Evolutionary conservation across 37 sponge, comb jelly and placozoan species (phyloP).

Genomic region (Halisarca cf. caerulea): DNA sequence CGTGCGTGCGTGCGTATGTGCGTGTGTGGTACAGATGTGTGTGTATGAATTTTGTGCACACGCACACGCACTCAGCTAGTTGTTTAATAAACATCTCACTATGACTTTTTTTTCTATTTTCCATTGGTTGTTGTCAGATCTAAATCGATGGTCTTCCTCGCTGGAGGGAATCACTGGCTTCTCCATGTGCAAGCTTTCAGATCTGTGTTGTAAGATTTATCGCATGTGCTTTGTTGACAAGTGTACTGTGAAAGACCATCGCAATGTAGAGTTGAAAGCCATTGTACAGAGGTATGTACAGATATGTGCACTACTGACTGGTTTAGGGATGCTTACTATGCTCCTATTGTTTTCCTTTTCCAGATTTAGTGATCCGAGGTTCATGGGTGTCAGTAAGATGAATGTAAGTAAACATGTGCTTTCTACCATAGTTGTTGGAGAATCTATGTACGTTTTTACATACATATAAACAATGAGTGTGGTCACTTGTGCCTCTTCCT

Average conservation of each 20-base stretch:
- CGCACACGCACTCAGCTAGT: too few species aligned
- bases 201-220: constrained; percentile 39
- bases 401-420: constrained; percentile 22
- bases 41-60: background rate
- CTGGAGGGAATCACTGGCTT: constrained; percentile 51
- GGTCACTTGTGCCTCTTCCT: too few species aligned
- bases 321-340: too few species aligned
- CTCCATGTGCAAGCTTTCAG: constrained; percentile 30
- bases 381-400: constrained; percentile 39
- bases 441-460: too few species aligned
- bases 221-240: constrained; percentile 46
- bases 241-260: constrained; percentile 53
- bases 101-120: too few species aligned
- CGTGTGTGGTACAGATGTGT: background rate
- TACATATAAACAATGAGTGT: too few species aligned
- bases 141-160: constrained; percentile 39
- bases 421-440: too few species aligned
- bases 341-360: background rate
- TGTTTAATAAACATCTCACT: too few species aligned
- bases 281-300: constrained; percentile 44
- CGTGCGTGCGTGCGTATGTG: background rate
- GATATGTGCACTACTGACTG: too few species aligned
- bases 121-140: too few species aligned
- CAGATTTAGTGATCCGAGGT: constrained; percentile 29
- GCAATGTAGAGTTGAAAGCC: constrained; percentile 49